Base-by-base conservation (phyloP, 2,888 invertebrate genomes). In the Lasioglossum calceatum region DNA sequence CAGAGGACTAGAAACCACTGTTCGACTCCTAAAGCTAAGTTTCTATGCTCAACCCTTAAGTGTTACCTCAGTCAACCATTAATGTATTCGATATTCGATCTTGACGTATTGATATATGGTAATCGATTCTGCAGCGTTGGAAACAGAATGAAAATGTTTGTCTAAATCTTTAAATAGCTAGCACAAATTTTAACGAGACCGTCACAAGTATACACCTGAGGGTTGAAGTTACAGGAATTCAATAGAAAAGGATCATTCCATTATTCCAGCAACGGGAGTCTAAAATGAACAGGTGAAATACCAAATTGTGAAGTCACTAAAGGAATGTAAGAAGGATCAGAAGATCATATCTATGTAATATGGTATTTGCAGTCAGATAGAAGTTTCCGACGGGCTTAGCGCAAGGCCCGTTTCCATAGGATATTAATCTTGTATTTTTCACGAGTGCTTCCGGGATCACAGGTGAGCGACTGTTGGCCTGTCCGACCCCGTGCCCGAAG, bases 371-470 rank as follows among this genome's bases (percentile, higher is more conserved):
- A 64, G 19, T 32, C 2, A 16, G 64, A 61, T 61, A 61, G 27
- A 32, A 14, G 32, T 32, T 58, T 58, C 58, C 58, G 64, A 32
- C 64, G 64, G 32, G 19, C 8, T 2, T 8, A 19, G 36, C 8
- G 12, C n/a, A 32, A 44, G 36, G 12, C n/a, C 12, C 16, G 27
- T 81, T 47, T 32, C 10, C 36, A 36, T 39, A 12, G 16, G 50
- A 73, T 76, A 76, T 81, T 76, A 58, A 75, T 80, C 71, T 54
- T 8, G 70, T 19, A 78, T 16, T 72, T 85, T 85, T 78, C 44
- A 5, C 54, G 44, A n/a, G 44, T 70, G 75, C 82, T 89, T 89
- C 89, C 89, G 86, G 88, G 86, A 89, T 89, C 86, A 74, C 84
- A 81, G 81, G 82, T 83, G 84, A 90, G 82, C 79, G 84, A 87